Conservation (phyloP, 2,113 vertebrate species). For the Ornithorhynchus anatinus region DNA sequence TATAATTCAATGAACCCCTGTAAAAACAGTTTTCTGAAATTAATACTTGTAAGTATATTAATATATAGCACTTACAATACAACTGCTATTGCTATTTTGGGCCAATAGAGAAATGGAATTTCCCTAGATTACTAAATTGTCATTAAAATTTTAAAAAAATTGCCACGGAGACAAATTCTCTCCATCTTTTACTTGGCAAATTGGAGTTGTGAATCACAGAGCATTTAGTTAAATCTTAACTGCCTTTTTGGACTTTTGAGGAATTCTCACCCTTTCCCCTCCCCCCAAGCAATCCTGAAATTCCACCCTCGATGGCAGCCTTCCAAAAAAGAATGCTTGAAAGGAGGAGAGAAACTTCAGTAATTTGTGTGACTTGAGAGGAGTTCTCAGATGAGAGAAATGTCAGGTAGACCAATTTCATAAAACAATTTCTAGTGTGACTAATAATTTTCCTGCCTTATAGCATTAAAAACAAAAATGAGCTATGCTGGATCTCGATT, state of each 20-base stretch:
- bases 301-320: background rate
- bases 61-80: too few species aligned
- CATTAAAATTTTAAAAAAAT: too few species aligned
- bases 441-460: background rate
- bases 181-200: background rate
- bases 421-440: background rate
- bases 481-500: background rate
- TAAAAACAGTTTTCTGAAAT: too few species aligned
- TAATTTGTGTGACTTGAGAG: background rate
- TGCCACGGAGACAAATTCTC: too few species aligned
- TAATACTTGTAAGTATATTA: too few species aligned
- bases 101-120: too few species aligned
- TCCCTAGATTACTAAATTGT: too few species aligned
- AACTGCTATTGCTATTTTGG: too few species aligned
- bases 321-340: background rate
- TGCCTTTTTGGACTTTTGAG: background rate
- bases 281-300: background rate
- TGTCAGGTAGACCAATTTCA: background rate
- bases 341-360: background rate
- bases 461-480: background rate
- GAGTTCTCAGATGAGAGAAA: background rate
- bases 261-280: background rate
- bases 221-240: background rate
- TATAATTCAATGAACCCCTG: too few species aligned
- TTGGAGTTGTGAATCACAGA: background rate